Base-by-base conservation (phyloP, 1,140 invertebrate species). In the Eufriesea mexicana region DNA sequence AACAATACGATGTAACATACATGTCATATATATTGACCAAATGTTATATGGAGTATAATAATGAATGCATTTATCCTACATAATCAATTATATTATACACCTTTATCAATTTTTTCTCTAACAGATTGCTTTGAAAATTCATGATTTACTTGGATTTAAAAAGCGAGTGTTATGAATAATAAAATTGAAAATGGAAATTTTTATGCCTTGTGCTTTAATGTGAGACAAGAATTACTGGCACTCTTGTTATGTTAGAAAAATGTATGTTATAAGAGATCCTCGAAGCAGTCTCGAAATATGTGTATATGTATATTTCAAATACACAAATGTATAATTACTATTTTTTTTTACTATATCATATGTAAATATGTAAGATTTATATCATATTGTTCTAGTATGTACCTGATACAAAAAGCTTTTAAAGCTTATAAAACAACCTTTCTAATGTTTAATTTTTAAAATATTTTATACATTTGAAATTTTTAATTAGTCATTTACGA, bases 41-140 rank as follows among this genome's bases (percentile, higher is more conserved):
- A 82, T 90, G 84, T 85, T 91, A 85, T 68, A 89, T 76, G 79
- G 76, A 78, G 83, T 84, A 88, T 88, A 88, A 90, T 90, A 79
- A 87, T 88, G 89, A 91, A 90, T 91, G 86, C 87, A 90, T 92
- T 70, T 84, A 90, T 90, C 83, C 84, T 92, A 90, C 82, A 86
- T 89, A 79, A 72, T 92, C 85, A 86, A 89, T 92, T 88, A 90
- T 89, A 87, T 92, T 88, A 83, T 90, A 85, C 87, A 73, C 68
- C 55, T 68, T 87, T 64, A 51, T 76, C 61, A 76, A 83, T 84
- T 85, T 87, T 62, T 45, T 64, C 59, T 86, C 80, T 88, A 79
- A 85, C 73, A 79, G 87, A 91, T 92, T 92, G 90, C 89, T 92
- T 93, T 92, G 86, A 91, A 92, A 92, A 90, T 87, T 85, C 62